Percentiles rank a stretch among this genome's conserved stretches.
Conservation (phyloP, 2,113 vertebrate genomes). For the Odocoileus virginianus region DNA sequence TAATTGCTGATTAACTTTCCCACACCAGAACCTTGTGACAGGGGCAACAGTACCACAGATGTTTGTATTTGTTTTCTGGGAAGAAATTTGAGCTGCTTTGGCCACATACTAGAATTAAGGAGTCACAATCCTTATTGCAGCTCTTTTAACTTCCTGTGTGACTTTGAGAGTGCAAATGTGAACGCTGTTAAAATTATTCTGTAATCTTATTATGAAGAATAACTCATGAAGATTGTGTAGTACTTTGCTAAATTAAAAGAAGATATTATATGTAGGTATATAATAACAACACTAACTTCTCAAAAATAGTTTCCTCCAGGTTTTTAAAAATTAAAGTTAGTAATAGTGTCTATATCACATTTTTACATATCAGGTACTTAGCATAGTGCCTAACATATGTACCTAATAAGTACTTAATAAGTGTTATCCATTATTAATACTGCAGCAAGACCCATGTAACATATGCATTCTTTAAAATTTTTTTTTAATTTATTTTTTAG, state of each 20-base stretch:
- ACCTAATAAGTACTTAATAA: slow-evolving; percentile 31
- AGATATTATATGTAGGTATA: neutral
- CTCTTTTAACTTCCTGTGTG: neutral
- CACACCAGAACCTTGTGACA: slow-evolving; percentile 40
- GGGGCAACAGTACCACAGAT: neutral
- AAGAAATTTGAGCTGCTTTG: neutral
- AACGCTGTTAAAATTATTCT: neutral
- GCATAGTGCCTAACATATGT: neutral
- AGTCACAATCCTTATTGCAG: neutral
- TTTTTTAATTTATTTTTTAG: neutral
- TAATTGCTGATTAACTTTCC: slow-evolving; percentile 61
- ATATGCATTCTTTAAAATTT: neutral
- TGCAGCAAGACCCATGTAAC: neutral
- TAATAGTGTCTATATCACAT: neutral
- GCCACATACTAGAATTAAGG: neutral
- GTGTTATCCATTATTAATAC: neutral
- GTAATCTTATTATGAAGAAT: slow-evolving; percentile 19
- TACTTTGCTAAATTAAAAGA: slow-evolving; percentile 36
- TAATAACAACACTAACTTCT: neutral
- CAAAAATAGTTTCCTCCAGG: neutral
- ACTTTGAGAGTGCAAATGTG: slow-evolving; percentile 10
- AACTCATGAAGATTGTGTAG: neutral
- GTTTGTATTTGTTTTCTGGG: slow-evolving; percentile 17
- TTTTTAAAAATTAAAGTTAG: slow-evolving; percentile 25
- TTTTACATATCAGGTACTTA: slow-evolving; percentile 14